Percentiles rank a stretch among this genome's conserved stretches.
Evolutionary conservation across 2,888 invertebrate species (phyloP).

Genomic region (Tortricodes alternella): DNA sequence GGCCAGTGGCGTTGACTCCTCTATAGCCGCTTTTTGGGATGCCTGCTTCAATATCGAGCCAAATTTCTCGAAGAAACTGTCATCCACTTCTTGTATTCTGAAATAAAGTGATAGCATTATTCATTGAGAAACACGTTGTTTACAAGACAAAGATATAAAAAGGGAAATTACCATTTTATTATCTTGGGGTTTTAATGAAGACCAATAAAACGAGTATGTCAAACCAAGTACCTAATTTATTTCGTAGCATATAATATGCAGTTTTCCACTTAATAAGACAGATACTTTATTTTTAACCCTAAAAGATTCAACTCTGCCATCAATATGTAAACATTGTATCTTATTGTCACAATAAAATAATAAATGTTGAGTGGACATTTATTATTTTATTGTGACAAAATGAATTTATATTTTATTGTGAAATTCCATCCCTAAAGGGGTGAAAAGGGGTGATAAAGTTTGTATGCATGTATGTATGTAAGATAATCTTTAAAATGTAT

Average conservation of each 20-base stretch:
- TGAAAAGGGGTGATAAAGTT: too few species aligned
- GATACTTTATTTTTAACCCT: neutral
- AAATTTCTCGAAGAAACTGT: slow-evolving; percentile 92
- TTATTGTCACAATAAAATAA: neutral
- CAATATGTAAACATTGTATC: neutral
- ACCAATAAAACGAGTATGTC: neutral
- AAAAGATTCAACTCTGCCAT: neutral
- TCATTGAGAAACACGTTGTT: too few species aligned
- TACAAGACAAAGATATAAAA: too few species aligned
- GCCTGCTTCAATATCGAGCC: slow-evolving; percentile 87
- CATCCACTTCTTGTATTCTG: slow-evolving; percentile 92
- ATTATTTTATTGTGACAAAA: neutral
- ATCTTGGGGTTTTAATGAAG: too few species aligned
- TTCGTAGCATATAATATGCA: neutral
- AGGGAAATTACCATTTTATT: too few species aligned
- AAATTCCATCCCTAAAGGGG: too few species aligned
- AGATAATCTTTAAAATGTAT: too few species aligned
- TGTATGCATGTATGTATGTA: too few species aligned
- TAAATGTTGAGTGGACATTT: neutral
- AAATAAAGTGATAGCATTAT: slow-evolving; percentile 47
- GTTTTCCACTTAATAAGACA: neutral
- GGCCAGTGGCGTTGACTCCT: slow-evolving; percentile 81
- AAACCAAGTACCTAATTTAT: neutral
- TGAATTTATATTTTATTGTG: too few species aligned
- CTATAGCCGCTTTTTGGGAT: slow-evolving; percentile 81